A percentile compares a stretch with the other conserved stretches of the same genome.
phyloP scores from a whole-genome alignment of 2,113 vertebrate species.

The Sula dactylatra region DNA sequence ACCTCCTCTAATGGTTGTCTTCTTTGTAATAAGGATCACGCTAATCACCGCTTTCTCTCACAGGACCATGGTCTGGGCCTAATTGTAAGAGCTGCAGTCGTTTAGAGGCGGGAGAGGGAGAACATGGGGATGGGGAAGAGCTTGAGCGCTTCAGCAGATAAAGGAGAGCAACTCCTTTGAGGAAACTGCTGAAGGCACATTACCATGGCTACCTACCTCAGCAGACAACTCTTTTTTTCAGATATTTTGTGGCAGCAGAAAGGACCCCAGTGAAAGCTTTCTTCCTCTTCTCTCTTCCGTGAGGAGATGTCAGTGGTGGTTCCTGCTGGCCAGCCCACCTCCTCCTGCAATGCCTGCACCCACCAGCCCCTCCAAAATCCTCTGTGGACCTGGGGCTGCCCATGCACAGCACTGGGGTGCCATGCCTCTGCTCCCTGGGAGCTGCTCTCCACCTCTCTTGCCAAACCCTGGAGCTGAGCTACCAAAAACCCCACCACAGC shows the following conservation, averaged over 20 bases:
- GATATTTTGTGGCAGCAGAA: not conserved
- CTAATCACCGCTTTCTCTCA: not conserved
- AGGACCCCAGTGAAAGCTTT: not conserved
- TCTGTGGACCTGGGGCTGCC: not conserved
- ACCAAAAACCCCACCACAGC: not conserved
- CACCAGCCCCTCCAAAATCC: not conserved
- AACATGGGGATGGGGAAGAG: not conserved
- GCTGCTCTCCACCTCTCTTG: not conserved
- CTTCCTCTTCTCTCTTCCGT: not conserved
- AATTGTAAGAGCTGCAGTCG: not conserved
- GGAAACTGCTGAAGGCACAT: not conserved
- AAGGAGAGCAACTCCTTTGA: not conserved
- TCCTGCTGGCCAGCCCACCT: not conserved
- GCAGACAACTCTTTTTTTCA: not conserved
- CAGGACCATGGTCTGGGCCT: not conserved
- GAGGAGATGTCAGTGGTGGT: not conserved
- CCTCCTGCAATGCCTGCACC: rapidly evolving
- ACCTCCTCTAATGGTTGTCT: not conserved
- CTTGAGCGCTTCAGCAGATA: not conserved
- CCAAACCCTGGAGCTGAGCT: not conserved
- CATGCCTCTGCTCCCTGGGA: not conserved
- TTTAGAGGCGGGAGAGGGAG: not conserved
- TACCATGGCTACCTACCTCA: not conserved
- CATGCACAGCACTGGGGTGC: not conserved
- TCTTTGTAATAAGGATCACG: not conserved